These are phyloP conservation scores for Scopus umbretta DNA, from an alignment of 2,113 vertebrate species.

Conservation along the genomic window DNA sequence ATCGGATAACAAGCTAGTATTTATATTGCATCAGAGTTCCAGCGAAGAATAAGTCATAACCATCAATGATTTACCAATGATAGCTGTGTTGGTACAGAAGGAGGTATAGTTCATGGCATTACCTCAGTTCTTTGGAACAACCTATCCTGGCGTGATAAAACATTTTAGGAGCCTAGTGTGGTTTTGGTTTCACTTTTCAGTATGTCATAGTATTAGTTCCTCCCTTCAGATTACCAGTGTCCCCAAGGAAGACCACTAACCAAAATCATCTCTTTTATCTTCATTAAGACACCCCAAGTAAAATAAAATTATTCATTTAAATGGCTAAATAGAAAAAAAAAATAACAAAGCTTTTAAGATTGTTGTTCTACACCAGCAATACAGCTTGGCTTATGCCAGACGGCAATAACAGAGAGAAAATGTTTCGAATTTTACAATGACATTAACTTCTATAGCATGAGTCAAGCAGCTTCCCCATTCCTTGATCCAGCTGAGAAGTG, in stretches of 20 bases:
- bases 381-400: background rate
- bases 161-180: background rate
- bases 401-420: background rate
- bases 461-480: background rate
- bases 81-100: background rate
- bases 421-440: background rate
- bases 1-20: background rate
- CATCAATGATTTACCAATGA: background rate
- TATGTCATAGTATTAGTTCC: background rate
- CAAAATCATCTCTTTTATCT: background rate
- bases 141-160: background rate
- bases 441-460: background rate
- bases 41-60: background rate
- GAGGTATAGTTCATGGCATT: background rate
- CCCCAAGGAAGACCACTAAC: background rate
- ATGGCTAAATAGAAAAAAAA: background rate
- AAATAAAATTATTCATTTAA: background rate
- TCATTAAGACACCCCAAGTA: background rate
- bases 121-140: background rate
- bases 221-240: background rate
- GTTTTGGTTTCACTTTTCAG: background rate
- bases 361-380: fast-evolving
- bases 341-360: background rate
- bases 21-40: background rate
- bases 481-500: background rate